Conservation (phyloP, 2,888 invertebrate genomes). For the Hypomecis punctinalis region DNA sequence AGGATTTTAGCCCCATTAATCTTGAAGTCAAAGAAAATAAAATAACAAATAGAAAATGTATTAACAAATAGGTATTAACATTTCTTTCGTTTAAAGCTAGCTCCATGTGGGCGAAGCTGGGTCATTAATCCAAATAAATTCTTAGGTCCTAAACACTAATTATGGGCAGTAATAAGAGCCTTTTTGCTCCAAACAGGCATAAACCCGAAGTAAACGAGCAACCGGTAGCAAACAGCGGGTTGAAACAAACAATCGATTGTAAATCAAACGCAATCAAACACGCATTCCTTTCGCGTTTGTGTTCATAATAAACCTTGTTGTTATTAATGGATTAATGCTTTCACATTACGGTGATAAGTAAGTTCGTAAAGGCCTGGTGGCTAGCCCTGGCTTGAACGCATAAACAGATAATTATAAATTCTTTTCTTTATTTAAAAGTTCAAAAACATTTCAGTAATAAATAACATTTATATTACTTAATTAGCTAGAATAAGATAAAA, state of each 20-base stretch:
- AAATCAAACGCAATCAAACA: conserved; percentile 39
- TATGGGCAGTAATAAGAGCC: neutral
- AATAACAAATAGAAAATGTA: no score
- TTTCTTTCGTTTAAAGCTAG: neutral
- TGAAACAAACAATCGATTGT: conserved; percentile 39
- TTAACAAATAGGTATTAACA: no score
- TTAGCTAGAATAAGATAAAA: no score
- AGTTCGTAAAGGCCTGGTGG: no score
- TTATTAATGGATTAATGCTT: conserved; percentile 27
- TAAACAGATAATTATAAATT: no score
- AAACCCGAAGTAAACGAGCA: conserved; percentile 4
- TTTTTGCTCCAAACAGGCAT: neutral
- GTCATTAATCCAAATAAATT: neutral
- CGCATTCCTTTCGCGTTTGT: conserved; percentile 33
- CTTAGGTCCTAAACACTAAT: neutral
- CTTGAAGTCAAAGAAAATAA: no score
- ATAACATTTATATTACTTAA: no score
- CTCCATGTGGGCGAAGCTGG: no score
- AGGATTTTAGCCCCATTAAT: no score
- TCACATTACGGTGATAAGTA: conserved; percentile 6
- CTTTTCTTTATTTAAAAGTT: no score
- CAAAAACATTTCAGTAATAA: no score
- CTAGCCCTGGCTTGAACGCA: no score
- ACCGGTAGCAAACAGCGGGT: conserved; percentile 23
- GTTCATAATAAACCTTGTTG: conserved; percentile 32